A percentile compares a stretch with the other conserved stretches of the same genome.
Evolutionary conservation across 2,888 invertebrate species (phyloP).

Genomic region (Synergus gifuensis): DNA sequence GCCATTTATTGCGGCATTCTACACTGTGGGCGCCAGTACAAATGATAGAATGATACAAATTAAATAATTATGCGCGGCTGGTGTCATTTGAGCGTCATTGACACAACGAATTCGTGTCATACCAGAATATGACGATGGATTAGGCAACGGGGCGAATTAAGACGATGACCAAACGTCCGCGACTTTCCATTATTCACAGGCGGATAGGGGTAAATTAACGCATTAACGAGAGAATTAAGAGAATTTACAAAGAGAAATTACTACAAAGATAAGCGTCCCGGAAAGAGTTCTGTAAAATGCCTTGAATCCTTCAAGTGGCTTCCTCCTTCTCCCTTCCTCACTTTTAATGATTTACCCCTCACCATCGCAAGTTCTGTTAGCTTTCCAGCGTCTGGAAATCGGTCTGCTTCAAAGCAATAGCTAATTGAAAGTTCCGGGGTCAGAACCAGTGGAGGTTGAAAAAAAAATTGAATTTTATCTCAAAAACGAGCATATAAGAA

Average conservation of each 20-base stretch:
- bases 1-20: background rate
- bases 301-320: conserved; percentile 6
- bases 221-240: conserved; percentile 55
- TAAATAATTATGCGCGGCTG: conserved; percentile 42
- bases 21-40: conserved; percentile 25
- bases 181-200: conserved; percentile 56
- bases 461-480: no score
- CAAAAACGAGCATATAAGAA: no score
- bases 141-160: conserved; percentile 67
- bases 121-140: conserved; percentile 67
- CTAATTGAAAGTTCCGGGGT: background rate
- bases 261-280: conserved; percentile 19
- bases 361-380: background rate
- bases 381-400: conserved; percentile 23
- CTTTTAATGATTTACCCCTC: conserved; percentile 22
- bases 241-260: conserved; percentile 35
- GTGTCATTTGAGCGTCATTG: conserved; percentile 53
- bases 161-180: conserved; percentile 65
- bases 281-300: conserved; percentile 31
- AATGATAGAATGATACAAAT: conserved; percentile 35
- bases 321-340: background rate
- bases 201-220: conserved; percentile 55
- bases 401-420: conserved; percentile 1
- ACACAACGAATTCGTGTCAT: conserved; percentile 71
- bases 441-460: background rate